These are phyloP conservation scores for Paralichthys olivaceus DNA, from an alignment of 2,113 vertebrate species.

Conservation along the genomic window DNA sequence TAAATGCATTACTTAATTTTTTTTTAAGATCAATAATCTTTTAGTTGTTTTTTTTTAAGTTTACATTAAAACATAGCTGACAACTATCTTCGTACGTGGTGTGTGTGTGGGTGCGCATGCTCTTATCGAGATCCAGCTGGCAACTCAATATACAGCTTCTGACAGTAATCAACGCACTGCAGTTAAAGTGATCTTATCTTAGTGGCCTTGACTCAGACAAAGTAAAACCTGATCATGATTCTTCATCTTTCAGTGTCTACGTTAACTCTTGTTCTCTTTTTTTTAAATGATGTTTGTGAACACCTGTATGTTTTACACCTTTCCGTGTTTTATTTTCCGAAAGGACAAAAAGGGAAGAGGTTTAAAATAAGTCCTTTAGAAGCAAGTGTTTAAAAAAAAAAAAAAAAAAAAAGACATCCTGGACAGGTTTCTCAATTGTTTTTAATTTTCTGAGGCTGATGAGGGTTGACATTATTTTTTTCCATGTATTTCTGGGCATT, in stretches of 20 bases:
- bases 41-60: constrained; percentile 42
- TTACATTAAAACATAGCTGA: constrained; percentile 74
- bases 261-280: constrained; percentile 29
- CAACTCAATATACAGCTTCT: constrained; percentile 67
- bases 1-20: constrained; percentile 58
- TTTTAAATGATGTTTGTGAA: constrained; percentile 25
- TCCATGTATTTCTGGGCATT: constrained; percentile 87
- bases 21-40: constrained; percentile 46
- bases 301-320: constrained; percentile 57
- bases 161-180: constrained; percentile 61
- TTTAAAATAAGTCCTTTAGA: constrained; percentile 57
- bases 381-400: constrained; percentile 49
- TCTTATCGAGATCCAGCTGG: constrained; percentile 66
- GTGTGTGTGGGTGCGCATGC: constrained; percentile 47
- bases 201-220: constrained; percentile 81
- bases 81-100: constrained; percentile 48
- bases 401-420: constrained; percentile 55
- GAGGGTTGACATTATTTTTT: constrained; percentile 69
- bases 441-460: constrained; percentile 46
- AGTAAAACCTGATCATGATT: constrained; percentile 72
- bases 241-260: constrained; percentile 61
- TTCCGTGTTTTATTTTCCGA: constrained; percentile 64
- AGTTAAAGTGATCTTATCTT: constrained; percentile 81
- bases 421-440: constrained; percentile 75
- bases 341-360: constrained; percentile 84